A percentile compares a stretch with the other conserved stretches of the same genome.
Evolutionary conservation across 2,113 vertebrate species (phyloP).

Genomic region (Nesospiza acunhae): DNA sequence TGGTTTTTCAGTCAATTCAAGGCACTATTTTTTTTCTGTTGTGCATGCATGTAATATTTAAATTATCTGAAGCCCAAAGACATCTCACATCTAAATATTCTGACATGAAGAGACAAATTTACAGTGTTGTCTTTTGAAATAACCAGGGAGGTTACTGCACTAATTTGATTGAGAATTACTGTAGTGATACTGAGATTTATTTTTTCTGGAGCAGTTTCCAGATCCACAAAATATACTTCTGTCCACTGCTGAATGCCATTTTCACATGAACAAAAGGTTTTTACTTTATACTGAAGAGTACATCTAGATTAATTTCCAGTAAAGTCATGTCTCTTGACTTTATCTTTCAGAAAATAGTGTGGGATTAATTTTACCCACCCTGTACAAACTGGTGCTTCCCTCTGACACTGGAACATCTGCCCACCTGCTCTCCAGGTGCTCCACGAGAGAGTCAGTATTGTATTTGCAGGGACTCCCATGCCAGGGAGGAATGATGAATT

Average conservation of each 20-base stretch:
- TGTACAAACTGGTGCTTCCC: not conserved
- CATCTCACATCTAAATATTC: not conserved
- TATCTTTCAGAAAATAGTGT: not conserved
- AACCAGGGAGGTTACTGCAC: not conserved
- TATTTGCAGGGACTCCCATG: too few relatives aligned
- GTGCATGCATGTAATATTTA: not conserved
- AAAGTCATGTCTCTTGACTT: not conserved
- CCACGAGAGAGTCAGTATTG: not conserved
- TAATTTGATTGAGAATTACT: not conserved
- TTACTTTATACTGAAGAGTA: not conserved
- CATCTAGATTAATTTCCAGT: not conserved
- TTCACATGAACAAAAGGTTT: not conserved
- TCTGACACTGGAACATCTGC: not conserved
- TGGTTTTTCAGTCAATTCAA: not conserved
- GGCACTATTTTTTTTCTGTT: not conserved
- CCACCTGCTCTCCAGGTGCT: not conserved
- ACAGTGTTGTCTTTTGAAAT: not conserved
- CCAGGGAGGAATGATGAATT: too few relatives aligned
- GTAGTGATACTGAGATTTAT: not conserved
- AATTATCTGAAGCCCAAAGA: not conserved
- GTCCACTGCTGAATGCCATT: not conserved
- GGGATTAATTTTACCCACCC: not conserved
- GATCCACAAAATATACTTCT: not conserved
- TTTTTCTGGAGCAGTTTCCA: not conserved
- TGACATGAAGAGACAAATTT: not conserved